Evolutionary conservation across 2,113 vertebrate genomes (phyloP).

Genomic region (Vireo altiloquus): DNA sequence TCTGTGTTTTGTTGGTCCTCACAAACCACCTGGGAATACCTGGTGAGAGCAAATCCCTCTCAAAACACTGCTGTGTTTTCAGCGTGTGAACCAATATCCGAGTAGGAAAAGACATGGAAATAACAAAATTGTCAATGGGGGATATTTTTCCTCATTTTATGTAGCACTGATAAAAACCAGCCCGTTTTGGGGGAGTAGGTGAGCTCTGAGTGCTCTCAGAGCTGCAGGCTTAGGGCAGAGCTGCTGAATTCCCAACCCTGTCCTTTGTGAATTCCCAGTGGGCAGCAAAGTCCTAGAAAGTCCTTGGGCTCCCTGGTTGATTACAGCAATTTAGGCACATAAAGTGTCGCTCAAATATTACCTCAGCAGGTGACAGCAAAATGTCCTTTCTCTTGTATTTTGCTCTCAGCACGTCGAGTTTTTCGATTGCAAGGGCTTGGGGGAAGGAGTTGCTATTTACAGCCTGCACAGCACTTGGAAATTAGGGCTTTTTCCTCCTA

Average conservation of each 20-base stretch:
- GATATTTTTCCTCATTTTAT: not conserved
- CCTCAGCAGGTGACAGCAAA: not conserved
- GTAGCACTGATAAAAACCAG: not conserved
- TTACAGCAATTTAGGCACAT: not conserved
- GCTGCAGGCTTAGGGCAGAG: not conserved
- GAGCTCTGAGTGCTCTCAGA: not conserved
- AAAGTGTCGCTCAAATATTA: not conserved
- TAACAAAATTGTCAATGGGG: not conserved
- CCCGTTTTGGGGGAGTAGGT: not conserved
- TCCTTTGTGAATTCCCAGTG: not conserved
- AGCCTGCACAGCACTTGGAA: not conserved
- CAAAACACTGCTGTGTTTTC: not conserved
- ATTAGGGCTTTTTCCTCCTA: not conserved
- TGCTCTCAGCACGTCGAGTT: not conserved
- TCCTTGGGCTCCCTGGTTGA: not conserved
- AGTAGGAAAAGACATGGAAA: rapidly evolving
- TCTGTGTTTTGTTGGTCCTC: not conserved
- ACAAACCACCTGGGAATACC: not conserved
- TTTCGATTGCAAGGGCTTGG: not conserved
- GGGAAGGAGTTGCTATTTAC: not conserved
- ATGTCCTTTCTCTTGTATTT: not conserved
- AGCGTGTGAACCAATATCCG: not conserved
- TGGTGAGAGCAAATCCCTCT: not conserved
- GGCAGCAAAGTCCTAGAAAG: not conserved
- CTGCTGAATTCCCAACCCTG: not conserved